Conservation (phyloP, 2,888 invertebrate species). For the Pomacea canaliculata region DNA sequence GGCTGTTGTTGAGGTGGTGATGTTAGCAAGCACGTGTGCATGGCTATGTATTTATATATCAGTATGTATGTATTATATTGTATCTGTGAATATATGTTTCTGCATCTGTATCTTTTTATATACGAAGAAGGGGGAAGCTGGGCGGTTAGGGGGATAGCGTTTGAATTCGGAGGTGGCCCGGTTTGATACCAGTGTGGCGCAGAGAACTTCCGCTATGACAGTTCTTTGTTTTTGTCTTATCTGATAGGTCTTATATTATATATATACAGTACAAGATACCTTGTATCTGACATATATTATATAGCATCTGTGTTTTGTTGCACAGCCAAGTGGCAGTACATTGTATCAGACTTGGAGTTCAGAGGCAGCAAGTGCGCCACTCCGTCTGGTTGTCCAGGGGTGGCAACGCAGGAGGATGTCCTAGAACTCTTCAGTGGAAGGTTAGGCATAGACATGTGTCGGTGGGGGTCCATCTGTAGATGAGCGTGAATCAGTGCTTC, state of each 20-base stretch:
- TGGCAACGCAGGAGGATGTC: conserved; percentile 41
- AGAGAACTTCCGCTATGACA: not conserved
- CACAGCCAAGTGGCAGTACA: conserved; percentile 49
- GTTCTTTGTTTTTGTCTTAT: not conserved
- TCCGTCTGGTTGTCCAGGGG: conserved; percentile 42
- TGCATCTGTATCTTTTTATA: no score
- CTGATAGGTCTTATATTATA: no score
- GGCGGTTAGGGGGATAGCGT: no score
- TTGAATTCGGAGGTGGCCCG: no score
- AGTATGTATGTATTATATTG: not conserved
- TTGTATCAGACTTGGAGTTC: conserved; percentile 43
- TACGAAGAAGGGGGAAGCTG: no score
- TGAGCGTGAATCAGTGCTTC: no score
- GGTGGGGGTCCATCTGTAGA: not conserved
- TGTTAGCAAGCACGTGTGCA: not conserved
- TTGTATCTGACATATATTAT: no score
- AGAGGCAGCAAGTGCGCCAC: conserved; percentile 43
- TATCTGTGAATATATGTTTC: no score
- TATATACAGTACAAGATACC: no score
- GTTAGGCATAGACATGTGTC: conserved; percentile 31
- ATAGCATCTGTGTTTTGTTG: no score
- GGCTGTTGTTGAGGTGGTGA: not conserved
- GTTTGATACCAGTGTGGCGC: no score
- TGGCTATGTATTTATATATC: not conserved
- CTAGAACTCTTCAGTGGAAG: conserved; percentile 49